Conservation (phyloP, 35 echinoderm and acorn worm species). For the Apostichopus japonicus region DNA sequence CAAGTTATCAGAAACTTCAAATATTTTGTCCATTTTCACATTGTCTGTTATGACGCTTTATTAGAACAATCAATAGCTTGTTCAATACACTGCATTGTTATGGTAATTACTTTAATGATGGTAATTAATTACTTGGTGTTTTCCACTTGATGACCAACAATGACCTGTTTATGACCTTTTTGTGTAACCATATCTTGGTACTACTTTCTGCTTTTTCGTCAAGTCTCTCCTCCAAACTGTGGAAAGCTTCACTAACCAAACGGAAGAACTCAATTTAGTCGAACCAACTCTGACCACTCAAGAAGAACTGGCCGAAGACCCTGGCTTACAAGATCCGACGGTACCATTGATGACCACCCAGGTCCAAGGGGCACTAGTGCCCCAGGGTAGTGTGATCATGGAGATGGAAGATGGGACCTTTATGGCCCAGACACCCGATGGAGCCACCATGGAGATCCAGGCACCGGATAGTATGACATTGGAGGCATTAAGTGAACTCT, state of each 20-base stretch:
- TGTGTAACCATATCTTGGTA: not conserved
- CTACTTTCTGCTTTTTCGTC: not conserved
- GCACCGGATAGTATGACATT: slow-evolving; percentile 50
- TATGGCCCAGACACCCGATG: slow-evolving; percentile 56
- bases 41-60: no score
- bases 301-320: not conserved
- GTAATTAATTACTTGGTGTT: no score
- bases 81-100: no score
- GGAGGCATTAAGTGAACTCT: slow-evolving; percentile 40
- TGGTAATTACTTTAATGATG: no score
- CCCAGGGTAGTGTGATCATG: slow-evolving; percentile 53
- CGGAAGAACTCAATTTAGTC: not conserved
- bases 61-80: no score
- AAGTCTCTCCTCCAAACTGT: slow-evolving; percentile 19
- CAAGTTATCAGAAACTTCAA: no score
- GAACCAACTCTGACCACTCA: not conserved
- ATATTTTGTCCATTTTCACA: no score
- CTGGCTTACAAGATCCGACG: slow-evolving; percentile 9
- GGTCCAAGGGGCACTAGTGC: slow-evolving; percentile 38
- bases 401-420: slow-evolving; percentile 57
- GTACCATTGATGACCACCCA: slow-evolving; percentile 20
- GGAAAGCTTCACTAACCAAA: not conserved
- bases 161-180: not conserved
- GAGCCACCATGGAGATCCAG: slow-evolving; percentile 60
- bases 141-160: no score